Evolutionary conservation across 2,888 invertebrate species (phyloP).

Genomic region (Microplitis manilae): DNA sequence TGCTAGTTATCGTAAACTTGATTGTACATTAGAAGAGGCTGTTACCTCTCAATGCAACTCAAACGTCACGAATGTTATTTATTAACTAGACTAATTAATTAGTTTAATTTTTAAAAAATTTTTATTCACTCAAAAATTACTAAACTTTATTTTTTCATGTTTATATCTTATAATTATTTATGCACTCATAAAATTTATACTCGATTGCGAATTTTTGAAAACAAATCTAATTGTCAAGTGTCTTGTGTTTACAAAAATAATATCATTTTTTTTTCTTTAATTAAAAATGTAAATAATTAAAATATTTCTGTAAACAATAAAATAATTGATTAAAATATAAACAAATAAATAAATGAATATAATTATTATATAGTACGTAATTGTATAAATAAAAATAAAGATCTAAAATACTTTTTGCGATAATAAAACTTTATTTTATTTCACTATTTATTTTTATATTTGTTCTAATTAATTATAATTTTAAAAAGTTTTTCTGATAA

Average conservation of each 20-base stretch:
- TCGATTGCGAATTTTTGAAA: no score
- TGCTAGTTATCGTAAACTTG: slow-evolving; percentile 78
- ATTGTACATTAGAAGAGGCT: slow-evolving; percentile 80
- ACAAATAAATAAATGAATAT: not conserved
- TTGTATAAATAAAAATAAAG: not conserved
- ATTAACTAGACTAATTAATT: slow-evolving; percentile 64
- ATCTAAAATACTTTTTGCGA: slow-evolving; percentile 10
- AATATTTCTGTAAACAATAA: slow-evolving; percentile 3
- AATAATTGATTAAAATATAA: not conserved
- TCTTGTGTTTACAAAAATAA: slow-evolving; percentile 3
- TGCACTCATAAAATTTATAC: no score
- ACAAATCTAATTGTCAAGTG: not conserved
- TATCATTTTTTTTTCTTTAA: not conserved
- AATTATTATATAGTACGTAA: not conserved
- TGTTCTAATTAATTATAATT: not conserved
- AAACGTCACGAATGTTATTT: slow-evolving; percentile 75
- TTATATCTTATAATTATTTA: no score
- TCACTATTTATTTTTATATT: not conserved
- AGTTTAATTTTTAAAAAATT: not conserved
- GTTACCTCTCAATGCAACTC: slow-evolving; percentile 76
- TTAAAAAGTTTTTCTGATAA: no score
- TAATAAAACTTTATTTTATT: not conserved
- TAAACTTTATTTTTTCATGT: not conserved
- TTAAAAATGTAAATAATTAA: not conserved
- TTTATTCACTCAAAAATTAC: not conserved